phyloP scores from a whole-genome alignment of 2,797 vertebrate species.

The Remorina albescens region DNA sequence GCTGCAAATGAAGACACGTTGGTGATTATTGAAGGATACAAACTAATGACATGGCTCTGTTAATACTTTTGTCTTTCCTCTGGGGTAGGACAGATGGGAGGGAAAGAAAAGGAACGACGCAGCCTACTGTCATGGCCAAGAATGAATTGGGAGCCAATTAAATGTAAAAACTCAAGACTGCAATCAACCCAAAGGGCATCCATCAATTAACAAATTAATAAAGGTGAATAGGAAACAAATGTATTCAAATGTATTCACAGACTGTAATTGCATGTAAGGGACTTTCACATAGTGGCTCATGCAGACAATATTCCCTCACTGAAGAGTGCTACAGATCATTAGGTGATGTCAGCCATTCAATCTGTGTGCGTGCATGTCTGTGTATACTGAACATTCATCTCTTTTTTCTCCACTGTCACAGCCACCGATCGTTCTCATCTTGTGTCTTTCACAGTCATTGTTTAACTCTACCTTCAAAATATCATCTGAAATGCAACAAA shows the following conservation, averaged over 20 bases:
- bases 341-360: conserved; percentile 33
- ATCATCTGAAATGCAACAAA: background rate
- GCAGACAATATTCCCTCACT: conserved; percentile 41
- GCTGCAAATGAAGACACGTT: background rate
- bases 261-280: conserved; percentile 45
- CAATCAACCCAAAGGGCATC: conserved; percentile 57
- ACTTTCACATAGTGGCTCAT: conserved; percentile 32
- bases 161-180: conserved; percentile 56
- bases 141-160: conserved; percentile 38
- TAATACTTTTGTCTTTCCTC: conserved; percentile 5
- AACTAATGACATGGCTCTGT: conserved; percentile 10
- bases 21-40: background rate
- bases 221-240: conserved; percentile 54
- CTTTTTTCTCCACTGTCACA: conserved; percentile 1
- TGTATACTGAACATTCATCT: background rate
- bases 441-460: conserved; percentile 2
- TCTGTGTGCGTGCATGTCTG: background rate
- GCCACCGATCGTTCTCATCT: conserved; percentile 4
- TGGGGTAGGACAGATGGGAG: background rate
- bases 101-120: background rate
- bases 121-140: conserved; percentile 6
- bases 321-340: conserved; percentile 23
- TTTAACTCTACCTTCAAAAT: conserved; percentile 16
- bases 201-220: conserved; percentile 58
- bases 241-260: conserved; percentile 64